phyloP scores from a whole-genome alignment of 2,113 vertebrate species.

The Poeciliopsis retropinna region DNA sequence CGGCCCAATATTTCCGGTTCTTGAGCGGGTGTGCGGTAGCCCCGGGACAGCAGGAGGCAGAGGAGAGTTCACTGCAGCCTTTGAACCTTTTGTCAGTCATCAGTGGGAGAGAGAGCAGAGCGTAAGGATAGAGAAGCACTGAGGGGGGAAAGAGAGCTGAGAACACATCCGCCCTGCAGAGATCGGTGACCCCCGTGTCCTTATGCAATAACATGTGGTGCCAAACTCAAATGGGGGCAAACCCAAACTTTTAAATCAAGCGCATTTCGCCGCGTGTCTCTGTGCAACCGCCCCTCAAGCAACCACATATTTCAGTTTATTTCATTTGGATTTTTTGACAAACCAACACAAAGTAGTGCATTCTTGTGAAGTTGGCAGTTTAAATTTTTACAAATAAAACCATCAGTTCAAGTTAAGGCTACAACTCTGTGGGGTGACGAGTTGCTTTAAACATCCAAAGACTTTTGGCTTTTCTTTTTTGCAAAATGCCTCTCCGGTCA shows the following conservation, averaged over 20 bases:
- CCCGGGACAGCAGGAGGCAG: constrained; percentile 23
- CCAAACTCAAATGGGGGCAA: constrained; percentile 14
- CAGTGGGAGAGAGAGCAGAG: constrained; percentile 7
- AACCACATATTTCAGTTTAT: no score
- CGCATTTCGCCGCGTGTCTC: not conserved
- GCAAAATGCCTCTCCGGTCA: not conserved
- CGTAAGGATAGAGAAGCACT: constrained; percentile 23
- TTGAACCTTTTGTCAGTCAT: constrained; percentile 35
- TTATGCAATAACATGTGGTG: constrained; percentile 5
- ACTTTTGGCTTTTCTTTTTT: no score
- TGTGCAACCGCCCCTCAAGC: not conserved
- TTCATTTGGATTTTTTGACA: no score
- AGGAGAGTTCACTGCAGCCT: constrained; percentile 39
- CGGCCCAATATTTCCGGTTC: constrained; percentile 8
- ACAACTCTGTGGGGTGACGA: no score
- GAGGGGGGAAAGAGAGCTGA: constrained; percentile 48
- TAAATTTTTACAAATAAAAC: not conserved
- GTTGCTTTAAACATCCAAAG: no score
- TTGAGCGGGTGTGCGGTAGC: constrained; percentile 3
- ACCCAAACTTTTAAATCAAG: not conserved
- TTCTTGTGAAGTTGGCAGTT: not conserved
- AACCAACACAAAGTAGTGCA: no score
- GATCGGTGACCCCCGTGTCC: constrained; percentile 40
- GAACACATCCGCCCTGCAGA: constrained; percentile 60
- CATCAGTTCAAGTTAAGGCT: not conserved